phyloP scores from a whole-genome alignment of 2,888 invertebrate genomes.

The Bombylius major region DNA sequence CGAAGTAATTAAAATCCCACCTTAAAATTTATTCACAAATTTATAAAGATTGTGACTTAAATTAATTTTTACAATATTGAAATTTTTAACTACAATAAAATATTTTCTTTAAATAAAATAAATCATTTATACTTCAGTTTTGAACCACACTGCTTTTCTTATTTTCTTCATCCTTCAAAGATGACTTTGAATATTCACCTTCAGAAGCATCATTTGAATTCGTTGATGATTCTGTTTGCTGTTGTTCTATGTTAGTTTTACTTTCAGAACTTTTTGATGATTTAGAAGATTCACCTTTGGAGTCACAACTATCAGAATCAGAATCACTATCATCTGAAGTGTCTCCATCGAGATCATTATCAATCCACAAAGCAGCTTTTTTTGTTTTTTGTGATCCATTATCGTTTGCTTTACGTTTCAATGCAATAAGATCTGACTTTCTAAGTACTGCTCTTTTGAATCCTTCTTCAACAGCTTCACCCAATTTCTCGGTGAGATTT shows the following conservation, averaged over 20 bases:
- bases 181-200: background rate
- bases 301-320: background rate
- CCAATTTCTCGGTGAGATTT: slow-evolving; percentile 64
- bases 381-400: slow-evolving; percentile 17
- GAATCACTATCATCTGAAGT: slow-evolving; percentile 17
- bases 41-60: too few species aligned
- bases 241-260: background rate
- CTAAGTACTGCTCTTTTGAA: slow-evolving; percentile 44
- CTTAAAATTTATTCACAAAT: too few species aligned
- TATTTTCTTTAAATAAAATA: too few species aligned
- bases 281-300: background rate
- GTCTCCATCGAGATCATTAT: slow-evolving; percentile 21
- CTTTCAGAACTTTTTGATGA: background rate
- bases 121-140: too few species aligned
- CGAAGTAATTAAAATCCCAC: too few species aligned
- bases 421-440: slow-evolving; percentile 25
- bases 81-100: too few species aligned
- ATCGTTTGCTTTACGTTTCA: slow-evolving; percentile 35
- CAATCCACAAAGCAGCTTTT: slow-evolving; percentile 28
- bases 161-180: background rate
- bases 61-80: too few species aligned
- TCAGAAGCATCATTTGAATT: background rate
- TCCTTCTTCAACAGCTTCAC: slow-evolving; percentile 74
- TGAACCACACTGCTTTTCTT: background rate
- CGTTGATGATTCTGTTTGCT: background rate